These are phyloP conservation scores for Erannis defoliaria DNA, from an alignment of 2,888 invertebrate genomes.

Conservation along the genomic window DNA sequence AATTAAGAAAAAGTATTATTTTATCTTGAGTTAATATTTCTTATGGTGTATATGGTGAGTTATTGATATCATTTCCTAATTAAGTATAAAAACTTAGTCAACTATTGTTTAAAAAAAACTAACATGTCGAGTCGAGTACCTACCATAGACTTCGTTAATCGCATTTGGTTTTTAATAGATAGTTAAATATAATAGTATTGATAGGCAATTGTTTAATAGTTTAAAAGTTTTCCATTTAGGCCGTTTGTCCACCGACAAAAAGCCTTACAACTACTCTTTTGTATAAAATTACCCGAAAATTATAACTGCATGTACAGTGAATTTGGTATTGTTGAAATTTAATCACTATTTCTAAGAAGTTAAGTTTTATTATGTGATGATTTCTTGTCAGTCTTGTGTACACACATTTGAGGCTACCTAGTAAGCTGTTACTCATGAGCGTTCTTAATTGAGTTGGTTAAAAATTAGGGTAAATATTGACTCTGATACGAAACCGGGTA, in stretches of 20 bases:
- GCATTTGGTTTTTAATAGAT: too few species aligned
- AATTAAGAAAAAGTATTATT: conserved; percentile 67
- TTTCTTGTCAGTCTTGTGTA: conserved; percentile 27
- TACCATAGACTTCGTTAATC: background rate
- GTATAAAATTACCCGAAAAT: conserved; percentile 52
- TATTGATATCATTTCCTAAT: background rate
- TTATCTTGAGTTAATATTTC: conserved; percentile 45
- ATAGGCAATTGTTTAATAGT: too few species aligned
- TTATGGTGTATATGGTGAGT: background rate
- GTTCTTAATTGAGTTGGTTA: conserved; percentile 20
- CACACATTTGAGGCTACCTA: conserved; percentile 4
- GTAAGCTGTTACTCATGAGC: conserved; percentile 5
- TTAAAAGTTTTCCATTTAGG: too few species aligned
- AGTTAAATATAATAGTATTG: too few species aligned
- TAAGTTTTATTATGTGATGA: conserved; percentile 36
- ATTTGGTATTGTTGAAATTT: conserved; percentile 22
- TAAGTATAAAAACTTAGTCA: background rate
- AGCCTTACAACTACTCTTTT: conserved; percentile 2
- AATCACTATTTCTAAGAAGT: conserved; percentile 18
- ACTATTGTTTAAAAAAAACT: background rate
- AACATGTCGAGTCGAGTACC: background rate
- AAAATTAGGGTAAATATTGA: background rate
- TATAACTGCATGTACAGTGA: conserved; percentile 22
- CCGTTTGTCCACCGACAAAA: too few species aligned
- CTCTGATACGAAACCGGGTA: background rate